Evolutionary conservation across 2,888 invertebrate genomes (phyloP).

Genomic region (Pachycephus smyrnensis): DNA sequence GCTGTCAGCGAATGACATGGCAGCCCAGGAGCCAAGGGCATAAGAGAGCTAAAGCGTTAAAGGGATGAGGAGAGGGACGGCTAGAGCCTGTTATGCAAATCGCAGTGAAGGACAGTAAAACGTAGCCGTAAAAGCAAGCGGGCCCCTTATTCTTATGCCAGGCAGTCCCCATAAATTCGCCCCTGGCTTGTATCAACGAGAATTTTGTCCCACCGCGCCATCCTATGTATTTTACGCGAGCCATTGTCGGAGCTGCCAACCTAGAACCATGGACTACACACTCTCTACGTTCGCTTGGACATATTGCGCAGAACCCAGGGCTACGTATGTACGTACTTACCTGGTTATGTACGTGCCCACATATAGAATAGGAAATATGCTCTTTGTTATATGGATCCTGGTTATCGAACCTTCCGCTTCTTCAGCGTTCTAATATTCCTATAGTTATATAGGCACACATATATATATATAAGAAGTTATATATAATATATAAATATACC

Average conservation of each 20-base stretch:
- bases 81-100: conserved; percentile 49
- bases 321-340: too few species aligned
- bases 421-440: too few species aligned
- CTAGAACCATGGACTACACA: conserved; percentile 20
- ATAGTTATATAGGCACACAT: too few species aligned
- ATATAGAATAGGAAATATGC: too few species aligned
- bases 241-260: conserved; percentile 36
- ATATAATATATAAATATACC: too few species aligned
- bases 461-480: too few species aligned
- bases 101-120: conserved; percentile 43
- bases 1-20: neutral
- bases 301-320: neutral
- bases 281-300: neutral
- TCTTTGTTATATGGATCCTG: too few species aligned
- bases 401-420: too few species aligned
- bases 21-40: neutral
- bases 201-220: conserved; percentile 31
- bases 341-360: too few species aligned
- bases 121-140: conserved; percentile 45
- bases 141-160: conserved; percentile 47
- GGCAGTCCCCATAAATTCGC: conserved; percentile 52
- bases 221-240: conserved; percentile 48
- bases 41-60: conserved; percentile 5
- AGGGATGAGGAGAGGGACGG: conserved; percentile 22
- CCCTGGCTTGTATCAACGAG: conserved; percentile 47